Percentiles rank a stretch among this genome's conserved stretches.
phyloP scores from a whole-genome alignment of 2,888 invertebrate species.

The Limnephilus rhombicus region DNA sequence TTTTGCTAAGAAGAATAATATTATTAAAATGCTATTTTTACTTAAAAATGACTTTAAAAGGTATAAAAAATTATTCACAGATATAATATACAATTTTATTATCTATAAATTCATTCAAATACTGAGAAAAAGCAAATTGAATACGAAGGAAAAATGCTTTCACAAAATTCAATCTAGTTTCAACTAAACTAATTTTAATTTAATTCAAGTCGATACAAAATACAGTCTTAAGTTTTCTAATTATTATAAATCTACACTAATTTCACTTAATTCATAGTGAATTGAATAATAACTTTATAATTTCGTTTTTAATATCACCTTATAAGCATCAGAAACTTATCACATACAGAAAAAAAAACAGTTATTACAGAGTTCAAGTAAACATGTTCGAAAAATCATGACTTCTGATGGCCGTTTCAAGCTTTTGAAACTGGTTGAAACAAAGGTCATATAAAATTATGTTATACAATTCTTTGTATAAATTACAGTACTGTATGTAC shows the following conservation, averaged over 20 bases:
- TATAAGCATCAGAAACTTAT: background rate
- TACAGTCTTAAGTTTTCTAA: background rate
- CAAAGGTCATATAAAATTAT: background rate
- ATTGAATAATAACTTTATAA: background rate
- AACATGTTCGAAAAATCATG: background rate
- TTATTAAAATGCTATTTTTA: background rate
- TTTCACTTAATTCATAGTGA: background rate
- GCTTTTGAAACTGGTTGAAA: background rate
- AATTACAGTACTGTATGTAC: no score
- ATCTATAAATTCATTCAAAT: background rate
- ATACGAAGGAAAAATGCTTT: background rate
- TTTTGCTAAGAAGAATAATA: background rate
- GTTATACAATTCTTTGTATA: no score
- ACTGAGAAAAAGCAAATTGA: background rate
- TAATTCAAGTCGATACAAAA: background rate
- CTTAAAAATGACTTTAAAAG: background rate
- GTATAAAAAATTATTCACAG: background rate
- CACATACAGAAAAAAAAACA: background rate
- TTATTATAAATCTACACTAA: background rate
- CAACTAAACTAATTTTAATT: background rate
- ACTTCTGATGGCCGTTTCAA: background rate
- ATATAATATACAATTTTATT: background rate
- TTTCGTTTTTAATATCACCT: constrained; percentile 1
- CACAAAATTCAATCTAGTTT: background rate
- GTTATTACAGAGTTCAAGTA: background rate